Evolutionary conservation across 2,113 vertebrate species (phyloP).

Genomic region (Pangasianodon hypophthalmus): DNA sequence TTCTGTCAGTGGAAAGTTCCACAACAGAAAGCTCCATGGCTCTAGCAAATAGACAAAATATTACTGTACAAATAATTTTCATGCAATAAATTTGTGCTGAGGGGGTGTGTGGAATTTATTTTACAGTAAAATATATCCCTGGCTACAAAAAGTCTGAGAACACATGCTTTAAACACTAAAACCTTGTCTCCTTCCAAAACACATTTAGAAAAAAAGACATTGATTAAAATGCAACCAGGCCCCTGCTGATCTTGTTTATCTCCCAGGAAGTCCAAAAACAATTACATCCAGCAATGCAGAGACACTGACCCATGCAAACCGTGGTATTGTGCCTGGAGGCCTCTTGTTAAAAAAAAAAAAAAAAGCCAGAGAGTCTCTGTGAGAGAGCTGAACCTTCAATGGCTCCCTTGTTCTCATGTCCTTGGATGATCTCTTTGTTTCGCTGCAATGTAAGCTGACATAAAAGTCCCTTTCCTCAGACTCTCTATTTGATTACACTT

Average conservation of each 20-base stretch:
- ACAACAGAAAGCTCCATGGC: not conserved
- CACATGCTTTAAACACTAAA: not conserved
- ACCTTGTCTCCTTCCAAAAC: not conserved
- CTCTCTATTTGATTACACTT: not conserved
- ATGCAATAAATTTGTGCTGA: not conserved
- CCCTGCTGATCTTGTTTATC: not conserved
- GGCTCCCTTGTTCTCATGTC: constrained; percentile 44
- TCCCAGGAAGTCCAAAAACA: constrained; percentile 19
- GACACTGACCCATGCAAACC: constrained; percentile 23
- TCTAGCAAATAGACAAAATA: not conserved
- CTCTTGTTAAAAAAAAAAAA: not conserved
- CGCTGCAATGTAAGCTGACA: not conserved
- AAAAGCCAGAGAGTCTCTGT: not conserved
- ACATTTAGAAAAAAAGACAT: not conserved
- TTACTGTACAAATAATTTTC: not conserved
- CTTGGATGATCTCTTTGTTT: constrained; percentile 32
- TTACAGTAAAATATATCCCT: not conserved
- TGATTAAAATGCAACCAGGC: not conserved
- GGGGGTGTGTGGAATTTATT: not conserved
- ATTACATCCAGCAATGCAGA: not conserved
- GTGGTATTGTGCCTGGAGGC: constrained; percentile 30
- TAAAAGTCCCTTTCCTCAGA: constrained; percentile 1
- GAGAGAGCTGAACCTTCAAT: constrained; percentile 35
- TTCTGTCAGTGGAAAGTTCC: not conserved
- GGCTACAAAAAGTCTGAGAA: not conserved